Evolutionary conservation across 2,113 vertebrate species (phyloP).

Genomic region (Tyto alba): DNA sequence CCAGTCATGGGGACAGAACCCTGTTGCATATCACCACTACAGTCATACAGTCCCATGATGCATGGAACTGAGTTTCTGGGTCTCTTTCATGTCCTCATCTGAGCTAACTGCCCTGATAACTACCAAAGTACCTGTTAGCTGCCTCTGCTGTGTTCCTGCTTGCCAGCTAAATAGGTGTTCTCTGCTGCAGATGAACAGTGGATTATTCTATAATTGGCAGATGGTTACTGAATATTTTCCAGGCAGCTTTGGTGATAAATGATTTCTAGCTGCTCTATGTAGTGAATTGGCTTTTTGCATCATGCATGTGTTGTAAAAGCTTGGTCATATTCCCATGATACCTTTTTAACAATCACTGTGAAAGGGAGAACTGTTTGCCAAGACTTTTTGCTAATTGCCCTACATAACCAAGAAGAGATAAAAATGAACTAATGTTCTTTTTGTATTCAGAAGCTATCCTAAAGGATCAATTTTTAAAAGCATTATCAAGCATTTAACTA

Average conservation of each 20-base stretch:
- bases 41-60: background rate
- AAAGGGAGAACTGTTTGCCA: background rate
- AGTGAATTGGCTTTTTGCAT: conserved; percentile 11
- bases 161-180: background rate
- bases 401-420: background rate
- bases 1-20: background rate
- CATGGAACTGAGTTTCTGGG: background rate
- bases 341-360: conserved; percentile 1
- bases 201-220: conserved; percentile 1
- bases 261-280: background rate
- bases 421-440: conserved; percentile 11
- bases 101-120: background rate
- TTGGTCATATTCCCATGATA: background rate
- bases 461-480: conserved; percentile 42
- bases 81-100: background rate
- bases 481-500: conserved; percentile 16
- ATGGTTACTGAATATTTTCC: background rate
- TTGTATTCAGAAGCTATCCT: background rate
- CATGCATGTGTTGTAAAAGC: background rate
- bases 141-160: background rate
- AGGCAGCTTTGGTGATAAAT: conserved; percentile 3
- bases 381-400: conserved; percentile 29
- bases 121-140: background rate
- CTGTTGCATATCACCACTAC: background rate
- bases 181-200: background rate